A percentile compares a stretch with the other conserved stretches of the same genome.
phyloP scores from a whole-genome alignment of 2,888 invertebrate species.

The Anticlea derivata region DNA sequence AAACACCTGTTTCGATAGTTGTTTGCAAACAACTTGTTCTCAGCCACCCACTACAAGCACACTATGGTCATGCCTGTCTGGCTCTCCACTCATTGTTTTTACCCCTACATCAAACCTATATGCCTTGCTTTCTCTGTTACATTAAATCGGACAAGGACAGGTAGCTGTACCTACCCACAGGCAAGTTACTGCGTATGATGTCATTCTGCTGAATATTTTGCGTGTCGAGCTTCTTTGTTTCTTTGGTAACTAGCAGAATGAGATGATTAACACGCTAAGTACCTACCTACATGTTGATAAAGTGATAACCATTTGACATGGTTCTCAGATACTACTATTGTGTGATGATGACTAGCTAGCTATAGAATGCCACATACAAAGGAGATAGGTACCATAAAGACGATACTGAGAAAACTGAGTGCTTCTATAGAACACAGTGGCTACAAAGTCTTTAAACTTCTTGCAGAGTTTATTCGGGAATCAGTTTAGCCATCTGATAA shows the following conservation, averaged over 20 bases:
- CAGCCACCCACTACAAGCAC: constrained; percentile 25
- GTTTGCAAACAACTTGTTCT: constrained; percentile 22
- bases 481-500: no score
- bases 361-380: no score
- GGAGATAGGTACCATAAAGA: no score
- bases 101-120: constrained; percentile 27
- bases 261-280: constrained; percentile 28
- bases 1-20: constrained; percentile 1
- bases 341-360: not conserved
- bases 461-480: no score
- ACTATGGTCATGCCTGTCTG: constrained; percentile 33
- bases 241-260: constrained; percentile 26
- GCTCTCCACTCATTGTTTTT: constrained; percentile 24
- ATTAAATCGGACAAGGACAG: constrained; percentile 27
- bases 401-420: no score
- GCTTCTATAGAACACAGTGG: no score
- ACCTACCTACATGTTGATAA: constrained; percentile 17
- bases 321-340: constrained; percentile 1
- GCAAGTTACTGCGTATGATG: constrained; percentile 30
- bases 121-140: constrained; percentile 31
- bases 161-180: constrained; percentile 15
- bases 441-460: no score
- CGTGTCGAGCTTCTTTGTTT: constrained; percentile 34
- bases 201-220: constrained; percentile 34
- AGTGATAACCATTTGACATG: constrained; percentile 26